Evolutionary conservation across 2,888 invertebrate species (phyloP), one percentile per base, ranked within the genome.

Genomic region (Eugnorisma glareosa): DNA sequence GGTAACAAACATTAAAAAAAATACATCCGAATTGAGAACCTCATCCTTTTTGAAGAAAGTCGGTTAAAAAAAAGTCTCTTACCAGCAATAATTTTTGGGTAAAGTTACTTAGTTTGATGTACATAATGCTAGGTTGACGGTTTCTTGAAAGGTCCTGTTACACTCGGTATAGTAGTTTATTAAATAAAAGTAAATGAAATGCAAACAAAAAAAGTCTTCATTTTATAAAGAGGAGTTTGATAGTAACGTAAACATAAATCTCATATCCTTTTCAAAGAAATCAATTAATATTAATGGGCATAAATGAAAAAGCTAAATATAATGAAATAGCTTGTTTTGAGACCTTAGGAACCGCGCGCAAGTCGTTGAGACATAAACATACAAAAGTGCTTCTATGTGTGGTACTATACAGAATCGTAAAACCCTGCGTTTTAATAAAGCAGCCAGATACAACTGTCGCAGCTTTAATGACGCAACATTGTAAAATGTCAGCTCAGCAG

Each of bases 401-500:
- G 35, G 6, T 54, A 51, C 57, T 43, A 40, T 24, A 31, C 31
- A n/a, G 13, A 40, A 31, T 54, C 54, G 24, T 48, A 59, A 79
- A 75, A 77, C 48, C 66, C 51, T 59, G 18, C n/a, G 37, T 54
- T 82, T 54, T 45, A 68, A 69, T 76, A 69, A 68, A 69, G 28
- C 59, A 51, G 35, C n/a, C 28, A 28, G 37, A 66, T n/a, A 77
- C 43, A 79, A 79, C 51, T 68, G 64, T 72, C 71, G 54, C 63
- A 66, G n/a, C 51, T 59, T 64, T 54, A 67, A 85, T 81, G 63
- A 71, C 35, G 67, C 51, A 74, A 74, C 67, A 54, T 61, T 85
- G 68, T 72, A 74, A 74, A 82, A 81, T 74, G 71, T 75, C 85
- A 82, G 64, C 18, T 81, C 51, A 64, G 67, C 64, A 64, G 59